Conservation (phyloP, 1,140 invertebrate genomes). For the Drosophila ironensis region DNA sequence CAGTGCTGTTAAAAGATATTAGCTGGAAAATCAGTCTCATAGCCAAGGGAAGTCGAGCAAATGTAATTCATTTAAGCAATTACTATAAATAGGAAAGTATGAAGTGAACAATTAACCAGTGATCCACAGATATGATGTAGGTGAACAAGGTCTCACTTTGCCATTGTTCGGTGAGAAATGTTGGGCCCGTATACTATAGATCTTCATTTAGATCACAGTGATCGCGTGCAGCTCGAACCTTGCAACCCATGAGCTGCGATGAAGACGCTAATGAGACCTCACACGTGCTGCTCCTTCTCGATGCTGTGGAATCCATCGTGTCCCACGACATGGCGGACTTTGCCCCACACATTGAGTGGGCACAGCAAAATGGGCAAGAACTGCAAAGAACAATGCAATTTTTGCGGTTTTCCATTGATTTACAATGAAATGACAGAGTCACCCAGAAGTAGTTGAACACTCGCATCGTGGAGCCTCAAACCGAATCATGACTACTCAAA, state of each 20-base stretch:
- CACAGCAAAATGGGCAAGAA: background rate
- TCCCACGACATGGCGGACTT: conserved; percentile 5
- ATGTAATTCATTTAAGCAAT: background rate
- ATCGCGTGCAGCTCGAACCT: conserved; percentile 15
- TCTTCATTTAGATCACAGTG: background rate
- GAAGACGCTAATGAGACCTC: background rate
- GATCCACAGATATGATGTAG: conserved; percentile 4
- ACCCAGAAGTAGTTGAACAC: conserved; percentile 5
- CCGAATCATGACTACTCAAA: background rate
- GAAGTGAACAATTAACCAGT: conserved; percentile 5
- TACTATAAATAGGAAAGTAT: background rate
- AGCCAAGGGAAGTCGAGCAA: background rate
- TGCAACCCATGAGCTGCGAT: background rate
- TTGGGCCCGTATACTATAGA: background rate
- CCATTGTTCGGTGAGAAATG: conserved; percentile 3
- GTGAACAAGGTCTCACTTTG: background rate
- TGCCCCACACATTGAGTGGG: background rate
- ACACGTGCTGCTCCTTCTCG: conserved; percentile 18
- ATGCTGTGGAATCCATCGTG: conserved; percentile 39
- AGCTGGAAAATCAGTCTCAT: background rate
- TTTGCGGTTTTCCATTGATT: background rate
- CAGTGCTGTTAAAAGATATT: background rate
- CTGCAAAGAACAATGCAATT: background rate
- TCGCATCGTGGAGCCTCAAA: conserved; percentile 4
- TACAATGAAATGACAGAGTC: background rate